Conservation (phyloP, 1,140 invertebrate species). For the Melipona quadrifasciata region DNA sequence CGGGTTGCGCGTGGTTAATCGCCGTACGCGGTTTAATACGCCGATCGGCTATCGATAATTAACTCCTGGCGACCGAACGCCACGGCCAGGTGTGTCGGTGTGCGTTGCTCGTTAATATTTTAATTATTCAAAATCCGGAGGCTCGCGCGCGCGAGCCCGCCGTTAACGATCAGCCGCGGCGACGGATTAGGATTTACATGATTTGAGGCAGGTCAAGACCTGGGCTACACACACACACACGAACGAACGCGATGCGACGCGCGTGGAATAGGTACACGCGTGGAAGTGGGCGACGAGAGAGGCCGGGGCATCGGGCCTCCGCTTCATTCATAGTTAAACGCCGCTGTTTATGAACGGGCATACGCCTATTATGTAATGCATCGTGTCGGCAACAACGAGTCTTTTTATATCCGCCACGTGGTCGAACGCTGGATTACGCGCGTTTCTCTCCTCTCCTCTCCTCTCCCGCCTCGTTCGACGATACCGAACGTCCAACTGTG, state of each 20-base stretch:
- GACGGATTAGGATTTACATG: slow-evolving; percentile 70
- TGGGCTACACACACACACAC: slow-evolving; percentile 42
- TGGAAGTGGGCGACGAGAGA: slow-evolving; percentile 59
- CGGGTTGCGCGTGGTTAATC: slow-evolving; percentile 52
- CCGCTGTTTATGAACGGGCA: slow-evolving; percentile 72
- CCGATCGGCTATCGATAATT: slow-evolving; percentile 64
- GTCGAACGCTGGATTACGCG: slow-evolving; percentile 52
- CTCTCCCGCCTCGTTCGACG: too few species aligned
- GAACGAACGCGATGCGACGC: background rate
- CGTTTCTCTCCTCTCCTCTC: slow-evolving; percentile 16
- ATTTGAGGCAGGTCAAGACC: slow-evolving; percentile 75
- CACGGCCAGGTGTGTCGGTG: slow-evolving; percentile 42
- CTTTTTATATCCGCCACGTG: slow-evolving; percentile 71
- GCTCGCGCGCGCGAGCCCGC: slow-evolving; percentile 8
- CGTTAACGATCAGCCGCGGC: background rate
- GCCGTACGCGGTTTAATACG: slow-evolving; percentile 62
- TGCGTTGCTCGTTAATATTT: slow-evolving; percentile 64
- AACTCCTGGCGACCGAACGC: slow-evolving; percentile 41
- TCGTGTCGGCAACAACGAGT: slow-evolving; percentile 56
- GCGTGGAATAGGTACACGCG: slow-evolving; percentile 32
- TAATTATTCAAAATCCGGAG: slow-evolving; percentile 58
- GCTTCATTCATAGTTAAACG: slow-evolving; percentile 73
- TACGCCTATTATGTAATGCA: slow-evolving; percentile 75
- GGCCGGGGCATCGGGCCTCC: slow-evolving; percentile 56
- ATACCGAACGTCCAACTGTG: too few species aligned